phyloP scores from a whole-genome alignment of 2,797 vertebrate species.

The Phoebastria nigripes region DNA sequence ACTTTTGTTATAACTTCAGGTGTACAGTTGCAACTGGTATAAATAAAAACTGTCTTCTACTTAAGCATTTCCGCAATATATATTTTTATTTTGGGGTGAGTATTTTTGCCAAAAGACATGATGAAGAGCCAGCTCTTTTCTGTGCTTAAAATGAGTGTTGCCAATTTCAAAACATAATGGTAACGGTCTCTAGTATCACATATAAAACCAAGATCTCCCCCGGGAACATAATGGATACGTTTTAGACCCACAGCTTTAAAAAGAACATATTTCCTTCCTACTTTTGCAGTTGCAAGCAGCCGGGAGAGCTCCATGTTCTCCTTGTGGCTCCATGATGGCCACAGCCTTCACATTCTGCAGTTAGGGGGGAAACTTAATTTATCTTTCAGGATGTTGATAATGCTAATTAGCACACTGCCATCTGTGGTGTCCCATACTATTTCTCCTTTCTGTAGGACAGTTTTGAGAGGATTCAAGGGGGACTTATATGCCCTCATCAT shows the following conservation, averaged over 20 bases:
- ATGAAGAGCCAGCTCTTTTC: not conserved
- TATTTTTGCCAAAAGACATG: not conserved
- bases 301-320: not conserved
- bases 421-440: not conserved
- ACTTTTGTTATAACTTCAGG: not conserved
- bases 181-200: not conserved
- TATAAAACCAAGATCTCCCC: not conserved
- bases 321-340: not conserved
- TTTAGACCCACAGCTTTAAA: not conserved
- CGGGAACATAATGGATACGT: not conserved
- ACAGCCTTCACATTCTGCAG: not conserved
- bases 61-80: not conserved
- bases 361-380: not conserved
- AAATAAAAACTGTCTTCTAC: not conserved
- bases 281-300: not conserved
- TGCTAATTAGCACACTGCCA: accelerated
- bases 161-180: not conserved
- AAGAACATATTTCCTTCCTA: not conserved
- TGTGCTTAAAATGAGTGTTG: not conserved
- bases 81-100: not conserved
- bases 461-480: not conserved
- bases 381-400: not conserved
- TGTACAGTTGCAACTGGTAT: not conserved
- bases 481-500: not conserved
- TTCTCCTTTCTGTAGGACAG: not conserved